Evolutionary conservation across 2,888 invertebrate genomes (phyloP), one percentile per base, ranked within the genome.

Genomic region (Acholoe squamosa): DNA sequence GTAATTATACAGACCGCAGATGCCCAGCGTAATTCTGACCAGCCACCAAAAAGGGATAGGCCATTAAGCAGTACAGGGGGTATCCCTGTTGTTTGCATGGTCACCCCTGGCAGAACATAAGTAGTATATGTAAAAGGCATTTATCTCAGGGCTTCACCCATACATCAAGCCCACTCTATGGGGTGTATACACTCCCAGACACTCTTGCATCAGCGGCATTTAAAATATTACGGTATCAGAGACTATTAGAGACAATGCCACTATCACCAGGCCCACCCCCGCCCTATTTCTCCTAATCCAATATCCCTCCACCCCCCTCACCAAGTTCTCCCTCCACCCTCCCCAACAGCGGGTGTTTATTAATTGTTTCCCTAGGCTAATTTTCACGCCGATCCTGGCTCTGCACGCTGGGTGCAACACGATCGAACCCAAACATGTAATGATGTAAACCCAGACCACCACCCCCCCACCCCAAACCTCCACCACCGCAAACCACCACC

Each of bases 301-400:
- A 43, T 43, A 61, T 61, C 61, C 61, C 5, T 61, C 3, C 61
- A 61, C n/a, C 61, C 61, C 19, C 61, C 14, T 1, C 14, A 14
- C 61, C 61, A n/a, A n/a, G n/a, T n/a, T n/a, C 14, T 19, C 61
- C 19, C 61, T 3, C 12, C 3, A 28, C 19, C 71, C 28, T 28
- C 71, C 71, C 71, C 71, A 25, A n/a, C n/a, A 31, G 34, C 22
- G 80, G 80, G 80, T 25, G 34, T 19, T 25, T 33, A 80, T 80
- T 80, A 80, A 80, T 80, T 80, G 80, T 25, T 34, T 80, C 80
- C 71, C 80, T 34, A 19, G 80, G 80, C 80, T 80, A 80, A 80
- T 80, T 80, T 43, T 34, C 80, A 80, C 43, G 80, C 34, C 43
- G 80, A 43, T 25, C 3, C 28, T 7, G 28, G 43, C 80, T 31